Evolutionary conservation across 2,113 vertebrate species (phyloP).

Genomic region (Centropus unirufus): DNA sequence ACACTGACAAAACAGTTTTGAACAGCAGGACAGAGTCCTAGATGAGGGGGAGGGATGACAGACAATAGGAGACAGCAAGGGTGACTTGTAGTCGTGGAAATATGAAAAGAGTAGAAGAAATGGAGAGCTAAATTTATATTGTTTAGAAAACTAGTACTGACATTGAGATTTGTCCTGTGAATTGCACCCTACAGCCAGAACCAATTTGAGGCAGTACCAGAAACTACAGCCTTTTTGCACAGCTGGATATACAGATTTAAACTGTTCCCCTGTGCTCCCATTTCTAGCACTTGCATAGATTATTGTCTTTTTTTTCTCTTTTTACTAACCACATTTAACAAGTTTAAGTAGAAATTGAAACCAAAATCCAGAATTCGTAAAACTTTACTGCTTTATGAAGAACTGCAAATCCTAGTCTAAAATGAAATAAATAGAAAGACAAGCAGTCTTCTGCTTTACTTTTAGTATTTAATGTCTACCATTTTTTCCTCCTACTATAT

Average conservation of each 20-base stretch:
- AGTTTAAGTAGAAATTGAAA: constrained; percentile 17
- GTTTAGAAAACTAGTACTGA: background rate
- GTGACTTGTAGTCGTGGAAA: background rate
- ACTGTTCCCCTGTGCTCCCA: background rate
- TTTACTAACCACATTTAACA: background rate
- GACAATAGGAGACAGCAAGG: background rate
- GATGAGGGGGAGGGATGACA: background rate
- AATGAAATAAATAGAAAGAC: background rate
- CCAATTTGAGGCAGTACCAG: background rate
- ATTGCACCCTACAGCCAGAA: background rate
- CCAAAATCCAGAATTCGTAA: constrained; percentile 5
- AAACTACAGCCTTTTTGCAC: constrained; percentile 6
- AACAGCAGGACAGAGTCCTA: background rate
- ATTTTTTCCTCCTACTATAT: background rate
- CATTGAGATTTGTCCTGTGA: background rate
- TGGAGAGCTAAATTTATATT: background rate
- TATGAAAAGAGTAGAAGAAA: background rate
- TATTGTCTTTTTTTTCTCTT: background rate
- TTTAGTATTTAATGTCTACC: background rate
- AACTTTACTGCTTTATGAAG: constrained; percentile 1
- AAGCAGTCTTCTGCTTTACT: background rate
- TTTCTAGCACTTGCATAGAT: background rate
- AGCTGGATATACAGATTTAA: background rate
- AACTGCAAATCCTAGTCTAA: background rate
- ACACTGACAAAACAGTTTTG: background rate